Percentiles rank a stretch among this genome's conserved stretches.
phyloP scores from a whole-genome alignment of 1,140 invertebrate species.

The Ooceraea biroi region DNA sequence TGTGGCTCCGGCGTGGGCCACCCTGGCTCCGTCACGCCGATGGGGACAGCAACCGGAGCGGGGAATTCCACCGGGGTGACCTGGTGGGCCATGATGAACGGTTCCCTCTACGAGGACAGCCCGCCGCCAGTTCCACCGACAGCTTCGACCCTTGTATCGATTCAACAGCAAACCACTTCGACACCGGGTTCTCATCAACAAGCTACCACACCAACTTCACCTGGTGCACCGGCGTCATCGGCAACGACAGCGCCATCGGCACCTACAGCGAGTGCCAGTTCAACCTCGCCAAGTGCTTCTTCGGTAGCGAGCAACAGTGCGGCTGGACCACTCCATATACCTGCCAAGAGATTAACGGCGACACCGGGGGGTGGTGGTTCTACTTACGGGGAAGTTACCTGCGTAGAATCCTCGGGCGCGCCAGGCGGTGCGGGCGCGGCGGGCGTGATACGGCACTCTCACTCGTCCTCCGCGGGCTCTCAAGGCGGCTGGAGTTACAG shows the following conservation, averaged over 20 bases:
- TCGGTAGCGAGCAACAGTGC: conserved; percentile 88
- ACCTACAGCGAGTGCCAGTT: conserved; percentile 88
- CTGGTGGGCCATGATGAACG: conserved; percentile 95
- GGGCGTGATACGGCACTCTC: conserved; percentile 92
- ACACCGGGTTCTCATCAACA: conserved; percentile 85
- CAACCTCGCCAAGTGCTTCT: conserved; percentile 90
- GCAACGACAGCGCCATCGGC: conserved; percentile 86
- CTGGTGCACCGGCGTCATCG: conserved; percentile 85
- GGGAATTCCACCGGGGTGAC: conserved; percentile 92
- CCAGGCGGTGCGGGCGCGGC: conserved; percentile 78
- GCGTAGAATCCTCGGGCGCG: conserved; percentile 86
- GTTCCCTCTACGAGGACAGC: conserved; percentile 91
- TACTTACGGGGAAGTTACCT: conserved; percentile 88
- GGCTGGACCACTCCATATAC: conserved; percentile 92
- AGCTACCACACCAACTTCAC: conserved; percentile 86
- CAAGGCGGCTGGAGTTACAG: conserved; percentile 86
- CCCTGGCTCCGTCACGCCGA: conserved; percentile 89
- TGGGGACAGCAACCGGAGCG: conserved; percentile 92
- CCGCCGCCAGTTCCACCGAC: conserved; percentile 88
- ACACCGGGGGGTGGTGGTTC: conserved; percentile 78
- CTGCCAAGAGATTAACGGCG: conserved; percentile 91
- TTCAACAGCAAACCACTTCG: conserved; percentile 85
- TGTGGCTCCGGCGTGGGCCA: conserved; percentile 90
- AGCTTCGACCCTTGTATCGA: conserved; percentile 83
- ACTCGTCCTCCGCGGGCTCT: conserved; percentile 89